Base-by-base conservation (phyloP, 2,888 invertebrate species). In the Orchesellides sinensis region DNA sequence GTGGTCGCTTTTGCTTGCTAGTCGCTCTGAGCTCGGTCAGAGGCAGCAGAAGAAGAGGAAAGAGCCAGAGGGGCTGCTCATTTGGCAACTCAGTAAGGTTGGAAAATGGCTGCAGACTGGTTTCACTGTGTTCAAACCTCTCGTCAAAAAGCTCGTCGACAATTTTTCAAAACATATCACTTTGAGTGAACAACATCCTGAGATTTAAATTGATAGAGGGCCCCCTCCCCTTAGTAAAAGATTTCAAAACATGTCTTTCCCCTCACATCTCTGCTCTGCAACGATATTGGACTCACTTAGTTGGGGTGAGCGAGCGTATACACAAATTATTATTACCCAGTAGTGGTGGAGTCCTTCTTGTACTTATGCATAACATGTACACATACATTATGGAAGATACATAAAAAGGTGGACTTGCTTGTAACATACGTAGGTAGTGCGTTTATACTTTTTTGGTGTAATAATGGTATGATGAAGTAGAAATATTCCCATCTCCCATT, bases 41-140 rank as follows among this genome's bases (percentile, higher is more conserved):
- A 81, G 73, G 73, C 63, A 72, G 72, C 52, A 54, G n/a, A n/a
- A 63, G 52, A 65, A 35, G 54, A 70, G 72, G 70, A 82, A 72
- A 82, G 70, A 77, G 77, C 77, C 75, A 75, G 83, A 77, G 83
- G 83, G 77, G 75, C 75, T 72, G 75, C 75, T 77, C 83, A 75
- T 72, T 81, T 77, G 77, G 83, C 83, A 83, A 83, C 83, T 74
- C 45, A 83, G 83, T 77, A 77, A 77, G 72, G 65, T 77, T 75
- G 83, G 83, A 83, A 83, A 83, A 83, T 83, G 83, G 83, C 83
- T 83, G 83, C 77, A 83, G 83, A 77, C 83, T 83, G 77, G 83
- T 73, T 81, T 81, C 69, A 81, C 61, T 73, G 72, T 81, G 59
- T 74, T 73, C 61, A 72, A n/a, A 72, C 69, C 69, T 78, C 69